A percentile compares a stretch with the other conserved stretches of the same genome.
phyloP scores from a whole-genome alignment of 2,888 invertebrate genomes.

The Hylaea fasciaria region DNA sequence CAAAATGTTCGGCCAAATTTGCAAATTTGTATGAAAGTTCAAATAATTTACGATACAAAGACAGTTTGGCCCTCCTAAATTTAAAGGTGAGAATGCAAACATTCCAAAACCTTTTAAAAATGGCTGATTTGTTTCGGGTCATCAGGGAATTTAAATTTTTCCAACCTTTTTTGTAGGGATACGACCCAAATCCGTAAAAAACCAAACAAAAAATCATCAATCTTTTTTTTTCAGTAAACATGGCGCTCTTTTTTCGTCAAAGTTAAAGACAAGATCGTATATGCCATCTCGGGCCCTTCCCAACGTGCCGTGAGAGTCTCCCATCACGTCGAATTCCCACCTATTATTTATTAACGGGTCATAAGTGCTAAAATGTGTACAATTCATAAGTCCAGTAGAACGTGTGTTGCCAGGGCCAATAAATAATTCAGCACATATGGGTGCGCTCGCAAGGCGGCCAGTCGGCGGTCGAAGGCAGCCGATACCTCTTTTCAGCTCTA shows the following conservation, averaged over 20 bases:
- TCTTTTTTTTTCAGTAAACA: too few species aligned
- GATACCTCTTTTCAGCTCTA: constrained; percentile 33
- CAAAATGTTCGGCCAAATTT: too few species aligned
- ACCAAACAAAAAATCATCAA: too few species aligned
- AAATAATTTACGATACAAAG: too few species aligned
- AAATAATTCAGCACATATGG: constrained; percentile 71
- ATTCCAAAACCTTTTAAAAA: too few species aligned
- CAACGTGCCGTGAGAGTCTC: constrained; percentile 64
- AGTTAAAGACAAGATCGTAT: background rate
- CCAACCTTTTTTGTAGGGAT: too few species aligned
- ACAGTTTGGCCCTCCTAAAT: too few species aligned
- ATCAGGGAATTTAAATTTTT: too few species aligned
- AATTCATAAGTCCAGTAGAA: constrained; percentile 73
- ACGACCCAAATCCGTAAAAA: too few species aligned
- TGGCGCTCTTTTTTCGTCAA: background rate
- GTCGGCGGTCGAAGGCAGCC: constrained; percentile 27
- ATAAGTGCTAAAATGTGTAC: constrained; percentile 84
- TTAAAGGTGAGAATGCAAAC: too few species aligned
- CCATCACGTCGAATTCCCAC: constrained; percentile 69
- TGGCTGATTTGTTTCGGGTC: too few species aligned
- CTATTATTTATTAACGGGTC: constrained; percentile 82
- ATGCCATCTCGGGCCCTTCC: background rate
- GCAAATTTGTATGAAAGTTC: too few species aligned
- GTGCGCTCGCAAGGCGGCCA: constrained; percentile 31
- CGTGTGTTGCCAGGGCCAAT: constrained; percentile 66